Percentiles rank a stretch among this genome's conserved stretches.
phyloP scores from a whole-genome alignment of 2,797 vertebrate genomes.

The Neomorphus geoffroyi region DNA sequence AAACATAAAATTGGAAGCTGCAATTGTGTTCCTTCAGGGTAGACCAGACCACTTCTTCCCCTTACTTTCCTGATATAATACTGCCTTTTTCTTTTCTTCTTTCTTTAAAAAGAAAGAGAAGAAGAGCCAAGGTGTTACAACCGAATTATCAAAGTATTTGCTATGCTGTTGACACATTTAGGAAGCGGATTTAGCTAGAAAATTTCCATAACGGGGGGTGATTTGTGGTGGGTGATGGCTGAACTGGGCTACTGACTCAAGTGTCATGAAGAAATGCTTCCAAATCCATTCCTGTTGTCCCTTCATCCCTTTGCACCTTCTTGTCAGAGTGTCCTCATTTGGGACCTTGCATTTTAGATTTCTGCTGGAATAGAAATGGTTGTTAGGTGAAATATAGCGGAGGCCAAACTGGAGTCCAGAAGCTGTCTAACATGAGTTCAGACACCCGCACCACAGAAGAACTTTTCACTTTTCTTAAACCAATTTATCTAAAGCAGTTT shows the following conservation, averaged over 20 bases:
- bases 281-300: neutral
- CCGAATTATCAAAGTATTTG: neutral
- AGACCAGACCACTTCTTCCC: neutral
- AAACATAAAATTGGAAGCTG: neutral
- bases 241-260: neutral
- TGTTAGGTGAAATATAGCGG: neutral
- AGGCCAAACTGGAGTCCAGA: neutral
- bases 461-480: slow-evolving; percentile 9
- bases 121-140: neutral
- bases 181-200: neutral
- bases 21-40: neutral
- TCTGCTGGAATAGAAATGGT: neutral
- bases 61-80: neutral
- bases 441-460: neutral
- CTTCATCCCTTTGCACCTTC: neutral
- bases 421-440: neutral
- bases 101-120: neutral
- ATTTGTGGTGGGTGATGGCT: neutral
- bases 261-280: neutral
- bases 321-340: neutral
- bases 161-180: neutral
- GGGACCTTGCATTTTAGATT: neutral
- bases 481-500: neutral
- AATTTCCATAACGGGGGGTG: neutral
- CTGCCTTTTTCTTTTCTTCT: neutral